A percentile compares a stretch with the other conserved stretches of the same genome.
phyloP scores from a whole-genome alignment of 2,113 vertebrate genomes.

The Chitala chitala region DNA sequence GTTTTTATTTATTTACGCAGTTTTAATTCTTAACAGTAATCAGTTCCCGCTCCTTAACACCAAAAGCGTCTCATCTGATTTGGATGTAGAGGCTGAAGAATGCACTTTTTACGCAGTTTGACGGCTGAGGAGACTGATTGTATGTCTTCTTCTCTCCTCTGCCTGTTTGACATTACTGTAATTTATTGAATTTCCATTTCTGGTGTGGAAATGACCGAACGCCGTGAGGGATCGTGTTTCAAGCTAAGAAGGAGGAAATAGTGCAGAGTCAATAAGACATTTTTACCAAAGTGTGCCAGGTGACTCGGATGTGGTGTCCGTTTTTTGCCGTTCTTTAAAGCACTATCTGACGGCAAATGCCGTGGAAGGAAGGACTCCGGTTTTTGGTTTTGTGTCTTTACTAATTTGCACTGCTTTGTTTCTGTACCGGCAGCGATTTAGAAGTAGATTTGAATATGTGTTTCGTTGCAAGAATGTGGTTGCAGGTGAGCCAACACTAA shows the following conservation, averaged over 20 bases:
- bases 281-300: slow-evolving; percentile 83
- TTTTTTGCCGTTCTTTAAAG: slow-evolving; percentile 56
- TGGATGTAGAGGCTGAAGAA: slow-evolving; percentile 60
- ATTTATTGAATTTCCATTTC: slow-evolving; percentile 44
- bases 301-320: slow-evolving; percentile 64
- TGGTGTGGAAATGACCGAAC: slow-evolving; percentile 33
- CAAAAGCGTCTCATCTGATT: slow-evolving; percentile 62
- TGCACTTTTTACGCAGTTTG: slow-evolving; percentile 69
- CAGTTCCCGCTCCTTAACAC: slow-evolving; percentile 61
- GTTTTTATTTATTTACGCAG: slow-evolving; percentile 50
- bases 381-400: slow-evolving; percentile 71
- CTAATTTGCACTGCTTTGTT: slow-evolving; percentile 78
- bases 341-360: slow-evolving; percentile 66
- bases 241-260: slow-evolving; percentile 32
- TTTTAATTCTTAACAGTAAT: slow-evolving; percentile 44
- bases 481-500: slow-evolving; percentile 59
- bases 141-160: slow-evolving; percentile 52
- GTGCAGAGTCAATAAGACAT: slow-evolving; percentile 55
- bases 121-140: slow-evolving; percentile 60
- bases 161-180: slow-evolving; percentile 45
- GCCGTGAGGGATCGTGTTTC: slow-evolving; percentile 20
- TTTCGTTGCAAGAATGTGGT: slow-evolving; percentile 67
- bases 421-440: slow-evolving; percentile 79
- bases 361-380: slow-evolving; percentile 48
- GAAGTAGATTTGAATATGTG: slow-evolving; percentile 75